Evolutionary conservation across 2,888 invertebrate species (phyloP).

Genomic region (Athripsodes cinereus): DNA sequence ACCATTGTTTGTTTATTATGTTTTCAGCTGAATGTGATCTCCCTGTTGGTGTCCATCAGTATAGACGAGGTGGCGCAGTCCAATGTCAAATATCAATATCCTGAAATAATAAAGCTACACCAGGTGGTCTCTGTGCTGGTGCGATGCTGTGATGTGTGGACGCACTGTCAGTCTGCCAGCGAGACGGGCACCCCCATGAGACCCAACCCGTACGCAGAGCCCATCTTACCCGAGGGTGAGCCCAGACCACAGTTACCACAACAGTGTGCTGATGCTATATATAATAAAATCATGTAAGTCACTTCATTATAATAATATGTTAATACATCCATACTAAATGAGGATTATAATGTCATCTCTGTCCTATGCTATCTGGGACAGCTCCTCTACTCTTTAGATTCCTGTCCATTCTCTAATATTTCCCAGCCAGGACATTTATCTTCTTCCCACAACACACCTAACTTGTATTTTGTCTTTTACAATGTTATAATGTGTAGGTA

Average conservation of each 20-base stretch:
- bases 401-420: too few relatives aligned
- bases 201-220: conserved; percentile 49
- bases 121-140: conserved; percentile 78
- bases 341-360: too few relatives aligned
- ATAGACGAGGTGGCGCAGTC: conserved; percentile 90
- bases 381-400: too few relatives aligned
- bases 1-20: too few relatives aligned
- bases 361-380: too few relatives aligned
- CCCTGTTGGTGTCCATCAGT: conserved; percentile 84
- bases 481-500: too few relatives aligned
- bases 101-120: conserved; percentile 89
- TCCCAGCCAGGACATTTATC: too few relatives aligned
- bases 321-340: too few relatives aligned
- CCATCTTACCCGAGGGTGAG: conserved; percentile 34
- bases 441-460: too few relatives aligned
- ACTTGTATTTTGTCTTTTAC: too few relatives aligned
- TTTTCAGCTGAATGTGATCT: conserved; percentile 76
- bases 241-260: conserved; percentile 63
- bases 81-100: conserved; percentile 92
- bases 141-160: conserved; percentile 85
- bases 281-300: conserved; percentile 67
- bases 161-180: conserved; percentile 54
- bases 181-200: conserved; percentile 33
- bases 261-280: conserved; percentile 76
- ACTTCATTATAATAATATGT: neutral